A percentile compares a stretch with the other conserved stretches of the same genome.
Evolutionary conservation across 2,888 invertebrate genomes (phyloP).

Genomic region (Pyrocoelia pectoralis): DNA sequence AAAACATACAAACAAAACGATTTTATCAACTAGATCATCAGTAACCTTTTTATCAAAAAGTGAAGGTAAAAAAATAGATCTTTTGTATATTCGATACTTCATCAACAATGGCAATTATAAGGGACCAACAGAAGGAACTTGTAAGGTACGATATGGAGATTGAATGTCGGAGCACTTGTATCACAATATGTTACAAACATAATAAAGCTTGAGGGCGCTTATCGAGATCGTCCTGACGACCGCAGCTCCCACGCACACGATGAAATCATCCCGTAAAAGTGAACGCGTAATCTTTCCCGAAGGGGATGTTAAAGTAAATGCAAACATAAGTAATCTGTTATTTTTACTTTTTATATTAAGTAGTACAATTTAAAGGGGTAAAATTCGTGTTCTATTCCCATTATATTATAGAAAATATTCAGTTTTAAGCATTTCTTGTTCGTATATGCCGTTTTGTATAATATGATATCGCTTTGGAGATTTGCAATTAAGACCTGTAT

Average conservation of each 20-base stretch:
- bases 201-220: slow-evolving; percentile 37
- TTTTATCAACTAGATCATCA: slow-evolving; percentile 32
- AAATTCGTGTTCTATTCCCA: no score
- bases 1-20: slow-evolving; percentile 19
- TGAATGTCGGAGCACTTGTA: slow-evolving; percentile 36
- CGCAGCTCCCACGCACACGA: slow-evolving; percentile 39
- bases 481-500: no score
- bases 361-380: no score
- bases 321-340: not conserved
- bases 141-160: slow-evolving; percentile 37
- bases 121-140: slow-evolving; percentile 30
- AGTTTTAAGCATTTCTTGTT: no score
- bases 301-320: slow-evolving; percentile 10
- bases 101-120: slow-evolving; percentile 35
- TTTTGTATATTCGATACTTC: slow-evolving; percentile 32
- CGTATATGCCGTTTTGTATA: no score
- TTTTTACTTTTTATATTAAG: not conserved
- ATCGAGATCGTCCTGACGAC: slow-evolving; percentile 37
- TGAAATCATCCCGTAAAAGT: slow-evolving; percentile 27
- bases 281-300: slow-evolving; percentile 7
- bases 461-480: no score
- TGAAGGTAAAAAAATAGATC: slow-evolving; percentile 23
- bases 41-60: slow-evolving; percentile 18
- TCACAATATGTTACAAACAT: slow-evolving; percentile 39
- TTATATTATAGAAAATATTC: no score